Evolutionary conservation across 2,888 invertebrate species (phyloP).

Genomic region (Tachina lurida): DNA sequence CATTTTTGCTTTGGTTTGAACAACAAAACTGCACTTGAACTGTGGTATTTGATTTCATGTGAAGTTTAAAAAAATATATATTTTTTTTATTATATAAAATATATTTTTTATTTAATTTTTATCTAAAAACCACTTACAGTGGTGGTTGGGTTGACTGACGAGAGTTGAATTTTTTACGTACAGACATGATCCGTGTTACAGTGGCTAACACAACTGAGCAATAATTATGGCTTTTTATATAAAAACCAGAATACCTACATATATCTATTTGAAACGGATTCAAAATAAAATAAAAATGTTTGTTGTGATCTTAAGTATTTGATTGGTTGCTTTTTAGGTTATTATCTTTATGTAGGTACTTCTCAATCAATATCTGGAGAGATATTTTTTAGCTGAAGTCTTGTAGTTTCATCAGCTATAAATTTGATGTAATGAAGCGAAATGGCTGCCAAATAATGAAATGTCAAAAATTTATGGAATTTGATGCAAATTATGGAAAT

Average conservation of each 20-base stretch:
- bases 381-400: no score
- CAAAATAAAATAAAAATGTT: no score
- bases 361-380: no score
- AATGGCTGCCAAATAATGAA: no score
- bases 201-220: slow-evolving; percentile 2
- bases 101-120: slow-evolving; percentile 1
- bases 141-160: slow-evolving; percentile 61
- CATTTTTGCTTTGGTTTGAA: slow-evolving; percentile 47
- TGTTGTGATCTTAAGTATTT: no score
- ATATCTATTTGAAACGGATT: no score
- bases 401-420: no score
- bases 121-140: slow-evolving; percentile 49
- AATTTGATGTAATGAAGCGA: no score
- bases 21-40: slow-evolving; percentile 75
- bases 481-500: no score
- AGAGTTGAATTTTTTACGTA: slow-evolving; percentile 45
- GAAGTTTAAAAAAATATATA: slow-evolving; percentile 72
- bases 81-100: slow-evolving; percentile 29
- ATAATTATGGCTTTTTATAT: not conserved
- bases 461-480: no score
- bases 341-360: no score
- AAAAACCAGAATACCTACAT: not conserved
- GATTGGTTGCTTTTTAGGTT: no score
- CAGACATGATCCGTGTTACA: slow-evolving; percentile 18
- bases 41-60: slow-evolving; percentile 75